These are phyloP conservation scores for Lumbricus terrestris DNA, from an alignment of 2,888 invertebrate species.

Conservation along the genomic window DNA sequence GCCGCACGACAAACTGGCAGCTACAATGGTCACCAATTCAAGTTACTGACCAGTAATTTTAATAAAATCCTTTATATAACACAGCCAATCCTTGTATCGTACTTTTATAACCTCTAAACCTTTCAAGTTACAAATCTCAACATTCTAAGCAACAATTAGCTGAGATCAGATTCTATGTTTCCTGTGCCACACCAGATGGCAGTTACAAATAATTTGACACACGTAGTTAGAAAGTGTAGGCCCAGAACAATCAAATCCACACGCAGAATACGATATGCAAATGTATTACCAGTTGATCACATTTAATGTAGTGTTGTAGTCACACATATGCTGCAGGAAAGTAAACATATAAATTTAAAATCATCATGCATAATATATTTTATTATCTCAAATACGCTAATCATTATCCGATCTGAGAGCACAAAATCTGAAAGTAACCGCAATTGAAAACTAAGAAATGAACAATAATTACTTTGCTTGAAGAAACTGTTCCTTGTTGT, in stretches of 20 bases:
- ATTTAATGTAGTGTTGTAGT: neutral
- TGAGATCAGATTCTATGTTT: neutral
- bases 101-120: neutral
- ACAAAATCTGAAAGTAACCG: neutral
- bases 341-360: neutral
- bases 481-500: slow-evolving; percentile 88
- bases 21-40: slow-evolving; percentile 56
- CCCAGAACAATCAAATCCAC: neutral
- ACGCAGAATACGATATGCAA: neutral
- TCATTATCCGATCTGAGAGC: neutral
- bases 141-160: neutral
- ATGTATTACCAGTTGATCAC: too few relatives aligned
- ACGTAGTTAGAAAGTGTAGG: neutral
- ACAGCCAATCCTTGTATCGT: neutral
- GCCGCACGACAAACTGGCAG: slow-evolving; percentile 91
- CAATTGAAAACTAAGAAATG: neutral
- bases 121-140: neutral
- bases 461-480: slow-evolving; percentile 78
- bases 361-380: too few relatives aligned
- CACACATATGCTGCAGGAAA: neutral
- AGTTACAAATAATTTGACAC: neutral
- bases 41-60: too few relatives aligned
- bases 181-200: neutral
- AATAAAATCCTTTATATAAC: too few relatives aligned
- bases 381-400: neutral